These are phyloP conservation scores for Percopsis transmontana DNA, from an alignment of 2,113 vertebrate species.

Conservation along the genomic window DNA sequence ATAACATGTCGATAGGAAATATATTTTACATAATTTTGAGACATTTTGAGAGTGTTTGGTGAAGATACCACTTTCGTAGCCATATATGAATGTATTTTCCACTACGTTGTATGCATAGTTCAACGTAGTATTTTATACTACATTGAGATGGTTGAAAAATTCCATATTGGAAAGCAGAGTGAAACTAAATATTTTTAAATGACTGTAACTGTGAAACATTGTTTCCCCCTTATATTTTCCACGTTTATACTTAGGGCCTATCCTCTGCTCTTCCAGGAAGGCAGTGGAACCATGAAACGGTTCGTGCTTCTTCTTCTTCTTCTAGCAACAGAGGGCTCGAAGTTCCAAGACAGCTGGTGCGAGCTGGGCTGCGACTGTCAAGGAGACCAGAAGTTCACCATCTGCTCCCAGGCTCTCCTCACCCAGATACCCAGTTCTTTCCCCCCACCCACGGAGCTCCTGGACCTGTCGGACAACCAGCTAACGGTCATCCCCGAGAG, in stretches of 20 bases:
- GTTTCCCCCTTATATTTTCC: too few species aligned
- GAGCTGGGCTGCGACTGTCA: conserved; percentile 67
- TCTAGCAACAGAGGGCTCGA: conserved; percentile 16
- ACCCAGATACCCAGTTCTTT: conserved; percentile 52
- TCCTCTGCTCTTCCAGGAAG: conserved; percentile 10
- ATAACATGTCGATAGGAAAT: too few species aligned
- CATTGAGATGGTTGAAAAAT: too few species aligned
- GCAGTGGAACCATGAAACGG: conserved; percentile 41
- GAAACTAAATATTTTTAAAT: too few species aligned
- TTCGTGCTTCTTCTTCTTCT: conserved; percentile 50
- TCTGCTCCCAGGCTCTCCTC: conserved; percentile 71
- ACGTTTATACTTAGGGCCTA: background rate
- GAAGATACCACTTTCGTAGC: too few species aligned
- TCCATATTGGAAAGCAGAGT: too few species aligned
- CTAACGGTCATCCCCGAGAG: conserved; percentile 60
- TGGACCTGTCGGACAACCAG: conserved; percentile 79
- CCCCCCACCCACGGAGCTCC: conserved; percentile 72
- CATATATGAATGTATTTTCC: too few species aligned
- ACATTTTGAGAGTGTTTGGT: too few species aligned
- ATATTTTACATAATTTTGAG: too few species aligned
- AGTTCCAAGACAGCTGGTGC: conserved; percentile 48
- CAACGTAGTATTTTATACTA: too few species aligned
- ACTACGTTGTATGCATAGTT: too few species aligned
- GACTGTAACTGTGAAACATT: too few species aligned
- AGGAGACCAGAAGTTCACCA: conserved; percentile 69